These are phyloP conservation scores for Anoplopoma fimbria DNA, from an alignment of 2,113 vertebrate species.

Conservation along the genomic window DNA sequence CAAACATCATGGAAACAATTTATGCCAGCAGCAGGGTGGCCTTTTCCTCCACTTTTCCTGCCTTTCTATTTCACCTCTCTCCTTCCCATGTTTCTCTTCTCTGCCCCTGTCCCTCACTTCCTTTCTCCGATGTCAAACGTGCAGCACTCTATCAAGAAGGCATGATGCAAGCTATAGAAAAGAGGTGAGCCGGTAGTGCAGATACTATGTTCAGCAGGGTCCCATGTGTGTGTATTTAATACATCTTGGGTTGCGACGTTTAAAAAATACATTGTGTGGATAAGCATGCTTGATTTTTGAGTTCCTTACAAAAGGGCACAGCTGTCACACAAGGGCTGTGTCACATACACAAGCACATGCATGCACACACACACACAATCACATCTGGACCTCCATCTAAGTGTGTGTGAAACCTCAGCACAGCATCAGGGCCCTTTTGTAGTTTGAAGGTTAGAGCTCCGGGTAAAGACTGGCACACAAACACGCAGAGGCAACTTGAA, in stretches of 20 bases:
- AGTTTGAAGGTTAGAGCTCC: slow-evolving; percentile 42
- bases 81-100: slow-evolving; percentile 8
- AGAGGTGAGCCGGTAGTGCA: slow-evolving; percentile 7
- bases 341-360: slow-evolving; percentile 5
- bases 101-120: not conserved
- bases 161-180: slow-evolving; percentile 15
- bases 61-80: slow-evolving; percentile 17
- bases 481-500: slow-evolving; percentile 35
- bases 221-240: slow-evolving; percentile 11
- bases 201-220: not conserved
- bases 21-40: slow-evolving; percentile 33
- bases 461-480: slow-evolving; percentile 30
- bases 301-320: slow-evolving; percentile 47
- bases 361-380: not conserved
- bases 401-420: slow-evolving; percentile 25
- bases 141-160: not conserved
- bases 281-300: slow-evolving; percentile 16
- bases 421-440: slow-evolving; percentile 37
- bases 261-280: slow-evolving; percentile 8
- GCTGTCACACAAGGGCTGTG: slow-evolving; percentile 45
- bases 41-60: slow-evolving; percentile 9
- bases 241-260: slow-evolving; percentile 23
- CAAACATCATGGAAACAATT: slow-evolving; percentile 57
- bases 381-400: slow-evolving; percentile 39
- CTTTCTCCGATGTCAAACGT: slow-evolving; percentile 14